Base-by-base conservation (phyloP, 30 jellyfish, hydroid and myxozoan genomes). In the Mastigias papua region DNA sequence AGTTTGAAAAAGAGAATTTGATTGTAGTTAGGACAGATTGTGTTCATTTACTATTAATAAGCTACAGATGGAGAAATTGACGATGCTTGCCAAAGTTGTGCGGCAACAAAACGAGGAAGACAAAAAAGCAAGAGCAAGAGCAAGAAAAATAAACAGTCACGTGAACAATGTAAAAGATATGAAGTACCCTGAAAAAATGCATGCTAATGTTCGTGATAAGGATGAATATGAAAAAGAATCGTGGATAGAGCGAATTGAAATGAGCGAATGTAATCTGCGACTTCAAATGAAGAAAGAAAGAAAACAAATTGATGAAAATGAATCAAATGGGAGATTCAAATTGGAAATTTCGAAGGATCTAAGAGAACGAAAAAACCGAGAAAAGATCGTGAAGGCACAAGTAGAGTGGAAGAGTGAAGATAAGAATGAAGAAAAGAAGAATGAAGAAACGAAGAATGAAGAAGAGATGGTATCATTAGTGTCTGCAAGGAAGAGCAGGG, bases 81-180 rank as follows among this genome's bases (percentile, higher is more conserved):
- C 81, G 26, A 16, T 69, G 33, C 61, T 69, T 28, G 81, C 61
- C 1, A 17, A 35, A 29, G 81, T 35, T 0, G 23, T 69, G 25
- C 81, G 57, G 62, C 63, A 69, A 32, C 81, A 69, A 29, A 63
- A 69, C 8, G 32, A 69, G 1, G 19, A 23, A 69, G 26, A 5
- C 28, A 27, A 19, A 22, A 32, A 21, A 33, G 31, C 63, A 32
- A 69, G 4, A 32, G 78, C 8, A 58, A n/a, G 21, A 58, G 4
- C 8, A 4, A n/a, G n/a, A n/a, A n/a, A n/a, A n/a, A n/a, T n/a
- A n/a, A n/a, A n/a, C n/a, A n/a, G n/a, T n/a, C n/a, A n/a, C n/a
- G n/a, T 4, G 29, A 58, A n/a, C 11, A 5, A 58, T 58, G 70
- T n/a, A 28, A 58, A 20, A 58, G 70, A 58, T 8, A n/a, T n/a